Evolutionary conservation across 2,113 vertebrate species (phyloP).

Genomic region (Tyrannus savana): DNA sequence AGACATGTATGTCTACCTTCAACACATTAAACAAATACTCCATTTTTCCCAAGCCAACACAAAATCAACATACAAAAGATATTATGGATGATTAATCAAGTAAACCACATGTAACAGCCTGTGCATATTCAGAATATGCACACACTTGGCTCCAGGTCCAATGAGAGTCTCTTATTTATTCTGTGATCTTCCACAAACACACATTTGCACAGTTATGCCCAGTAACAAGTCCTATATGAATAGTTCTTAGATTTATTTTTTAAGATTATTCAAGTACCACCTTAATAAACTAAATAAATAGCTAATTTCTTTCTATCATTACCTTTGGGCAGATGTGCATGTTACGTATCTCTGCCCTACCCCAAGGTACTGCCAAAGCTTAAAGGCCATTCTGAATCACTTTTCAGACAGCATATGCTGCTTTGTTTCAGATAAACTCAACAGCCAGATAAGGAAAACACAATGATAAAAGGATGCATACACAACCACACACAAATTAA

Average conservation of each 20-base stretch:
- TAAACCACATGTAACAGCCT: neutral
- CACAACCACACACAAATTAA: neutral
- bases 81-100: neutral
- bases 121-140: neutral
- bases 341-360: neutral
- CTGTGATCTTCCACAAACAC: neutral
- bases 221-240: neutral
- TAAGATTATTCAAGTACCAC: neutral
- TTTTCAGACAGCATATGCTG: neutral
- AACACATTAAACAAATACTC: neutral
- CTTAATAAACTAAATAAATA: neutral
- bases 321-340: neutral
- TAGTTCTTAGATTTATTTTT: neutral
- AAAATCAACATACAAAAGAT: neutral
- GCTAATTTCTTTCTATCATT: neutral
- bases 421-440: neutral
- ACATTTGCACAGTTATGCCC: neutral
- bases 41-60: neutral
- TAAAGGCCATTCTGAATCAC: neutral
- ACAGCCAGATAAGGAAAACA: neutral
- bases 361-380: neutral
- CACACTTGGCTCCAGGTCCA: neutral
- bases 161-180: neutral
- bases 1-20: neutral
- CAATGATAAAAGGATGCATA: neutral